These are phyloP conservation scores for Linurgus olivaceus DNA, from an alignment of 2,797 vertebrate species.

Conservation along the genomic window DNA sequence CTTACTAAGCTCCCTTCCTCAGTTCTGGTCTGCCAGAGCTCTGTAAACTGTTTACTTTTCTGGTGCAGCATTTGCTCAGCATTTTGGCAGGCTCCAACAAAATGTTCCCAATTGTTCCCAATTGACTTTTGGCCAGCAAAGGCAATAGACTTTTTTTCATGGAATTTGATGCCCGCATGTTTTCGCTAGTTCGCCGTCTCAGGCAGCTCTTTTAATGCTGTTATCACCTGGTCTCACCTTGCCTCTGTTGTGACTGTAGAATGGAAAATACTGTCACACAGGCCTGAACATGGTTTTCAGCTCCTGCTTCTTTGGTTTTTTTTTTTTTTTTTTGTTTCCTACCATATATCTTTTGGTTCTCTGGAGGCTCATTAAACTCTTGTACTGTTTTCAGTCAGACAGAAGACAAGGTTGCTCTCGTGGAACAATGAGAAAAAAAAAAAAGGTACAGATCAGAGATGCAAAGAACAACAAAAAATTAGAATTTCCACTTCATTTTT, in stretches of 20 bases:
- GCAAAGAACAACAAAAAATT: not conserved
- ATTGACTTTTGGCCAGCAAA: not conserved
- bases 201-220: not conserved
- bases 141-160: not conserved
- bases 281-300: not conserved
- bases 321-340: not conserved
- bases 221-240: slow-evolving; percentile 10
- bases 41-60: slow-evolving; percentile 51
- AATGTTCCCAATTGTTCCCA: not conserved
- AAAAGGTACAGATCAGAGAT: not conserved
- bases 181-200: not conserved
- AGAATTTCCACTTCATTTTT: not conserved
- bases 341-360: not conserved
- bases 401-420: not conserved
- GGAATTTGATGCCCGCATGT: not conserved
- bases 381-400: not conserved
- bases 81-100: slow-evolving; percentile 16
- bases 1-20: not conserved
- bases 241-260: not conserved
- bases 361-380: not conserved
- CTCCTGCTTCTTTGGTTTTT: not conserved
- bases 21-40: not conserved
- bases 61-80: not conserved
- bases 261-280: not conserved
- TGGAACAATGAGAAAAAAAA: not conserved